Evolutionary conservation across 2,797 vertebrate genomes (phyloP).

Genomic region (Myoxocephalus aenaeus): DNA sequence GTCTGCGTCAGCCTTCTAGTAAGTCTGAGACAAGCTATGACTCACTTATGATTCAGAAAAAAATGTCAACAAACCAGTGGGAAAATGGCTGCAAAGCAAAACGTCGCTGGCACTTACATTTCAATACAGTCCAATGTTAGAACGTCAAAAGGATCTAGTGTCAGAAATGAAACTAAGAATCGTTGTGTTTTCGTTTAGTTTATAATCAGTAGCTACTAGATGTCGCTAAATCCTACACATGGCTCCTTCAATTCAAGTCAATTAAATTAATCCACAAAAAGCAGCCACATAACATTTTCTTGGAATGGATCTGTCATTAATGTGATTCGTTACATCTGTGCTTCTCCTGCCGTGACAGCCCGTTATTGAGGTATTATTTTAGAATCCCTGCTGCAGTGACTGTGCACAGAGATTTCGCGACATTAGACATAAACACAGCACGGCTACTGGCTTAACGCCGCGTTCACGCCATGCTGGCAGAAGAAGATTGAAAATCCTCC

Average conservation of each 20-base stretch:
- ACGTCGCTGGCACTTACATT: background rate
- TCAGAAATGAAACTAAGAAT: background rate
- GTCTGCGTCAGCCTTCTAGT: slow-evolving; percentile 9
- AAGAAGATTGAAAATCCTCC: background rate
- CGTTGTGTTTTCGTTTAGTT: background rate
- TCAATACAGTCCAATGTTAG: background rate
- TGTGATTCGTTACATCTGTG: no score
- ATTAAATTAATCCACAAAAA: no score
- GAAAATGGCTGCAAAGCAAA: slow-evolving; percentile 1
- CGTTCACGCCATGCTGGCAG: background rate
- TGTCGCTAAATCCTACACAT: no score
- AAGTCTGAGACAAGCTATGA: slow-evolving; percentile 29
- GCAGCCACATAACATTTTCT: no score
- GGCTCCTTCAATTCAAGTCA: no score
- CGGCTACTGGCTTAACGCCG: background rate
- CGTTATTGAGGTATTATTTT: no score
- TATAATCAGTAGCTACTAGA: background rate
- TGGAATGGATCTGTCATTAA: no score
- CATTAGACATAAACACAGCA: background rate
- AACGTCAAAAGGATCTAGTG: background rate
- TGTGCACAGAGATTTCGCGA: background rate
- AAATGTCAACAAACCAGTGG: slow-evolving; percentile 12
- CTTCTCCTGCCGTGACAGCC: no score
- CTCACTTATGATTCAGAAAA: slow-evolving; percentile 31
- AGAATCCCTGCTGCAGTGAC: no score